Percentiles rank a stretch among this genome's conserved stretches.
Evolutionary conservation across 2,113 vertebrate genomes (phyloP).

Genomic region (Neoarius graeffei): DNA sequence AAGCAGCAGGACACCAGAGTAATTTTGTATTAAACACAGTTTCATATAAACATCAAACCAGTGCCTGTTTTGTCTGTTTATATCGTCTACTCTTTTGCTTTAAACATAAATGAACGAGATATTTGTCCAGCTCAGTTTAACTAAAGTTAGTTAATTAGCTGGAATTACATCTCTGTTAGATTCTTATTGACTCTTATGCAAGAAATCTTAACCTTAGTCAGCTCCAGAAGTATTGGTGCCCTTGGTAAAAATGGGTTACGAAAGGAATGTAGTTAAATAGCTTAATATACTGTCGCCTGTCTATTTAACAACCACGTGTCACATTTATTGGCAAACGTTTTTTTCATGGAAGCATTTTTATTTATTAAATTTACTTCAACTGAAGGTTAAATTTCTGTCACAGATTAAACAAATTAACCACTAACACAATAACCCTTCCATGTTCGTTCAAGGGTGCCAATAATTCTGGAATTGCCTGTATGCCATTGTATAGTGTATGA

Average conservation of each 20-base stretch:
- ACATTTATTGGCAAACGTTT: background rate
- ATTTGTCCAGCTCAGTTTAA: too few species aligned
- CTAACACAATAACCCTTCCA: background rate
- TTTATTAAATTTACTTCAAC: background rate
- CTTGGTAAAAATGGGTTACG: background rate
- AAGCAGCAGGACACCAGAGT: too few species aligned
- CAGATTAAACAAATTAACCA: background rate
- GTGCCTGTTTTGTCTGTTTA: too few species aligned
- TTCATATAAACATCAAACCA: background rate
- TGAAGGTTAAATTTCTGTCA: background rate
- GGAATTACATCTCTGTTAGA: too few species aligned
- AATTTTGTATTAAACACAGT: background rate
- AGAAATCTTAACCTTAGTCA: background rate
- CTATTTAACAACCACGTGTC: background rate
- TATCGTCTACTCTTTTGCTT: too few species aligned
- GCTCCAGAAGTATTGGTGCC: background rate
- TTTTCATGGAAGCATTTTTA: too few species aligned
- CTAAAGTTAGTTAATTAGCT: too few species aligned
- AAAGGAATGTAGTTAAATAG: background rate
- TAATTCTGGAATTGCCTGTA: background rate
- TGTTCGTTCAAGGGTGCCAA: background rate
- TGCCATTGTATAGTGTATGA: background rate
- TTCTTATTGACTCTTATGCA: background rate
- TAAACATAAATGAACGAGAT: too few species aligned
- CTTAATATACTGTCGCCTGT: background rate